Evolutionary conservation across 2,888 invertebrate species (phyloP).

Genomic region (Drosophila nr. medialis): DNA sequence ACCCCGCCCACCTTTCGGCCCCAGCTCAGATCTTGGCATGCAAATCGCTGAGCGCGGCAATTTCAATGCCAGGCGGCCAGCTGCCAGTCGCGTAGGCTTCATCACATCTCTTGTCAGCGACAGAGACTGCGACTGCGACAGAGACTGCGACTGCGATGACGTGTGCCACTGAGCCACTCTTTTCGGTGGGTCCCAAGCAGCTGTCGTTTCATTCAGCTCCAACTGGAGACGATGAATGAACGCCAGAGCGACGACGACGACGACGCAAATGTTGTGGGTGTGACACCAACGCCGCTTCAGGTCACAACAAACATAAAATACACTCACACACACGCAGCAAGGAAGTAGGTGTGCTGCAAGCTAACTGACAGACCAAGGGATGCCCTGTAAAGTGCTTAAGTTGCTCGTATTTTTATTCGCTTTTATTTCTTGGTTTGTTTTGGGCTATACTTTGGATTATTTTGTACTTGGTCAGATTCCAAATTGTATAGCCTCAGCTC

Average conservation of each 20-base stretch:
- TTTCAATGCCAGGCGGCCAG: slow-evolving; percentile 65
- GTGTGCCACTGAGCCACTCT: slow-evolving; percentile 64
- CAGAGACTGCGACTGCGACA: not conserved
- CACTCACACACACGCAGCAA: slow-evolving; percentile 3
- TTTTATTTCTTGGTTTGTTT: not conserved
- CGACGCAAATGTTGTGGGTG: slow-evolving; percentile 70
- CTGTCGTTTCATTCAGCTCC: slow-evolving; percentile 67
- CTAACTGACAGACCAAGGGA: slow-evolving; percentile 1
- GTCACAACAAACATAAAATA: slow-evolving; percentile 54
- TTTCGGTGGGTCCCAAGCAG: slow-evolving; percentile 34
- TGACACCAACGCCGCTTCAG: slow-evolving; percentile 75
- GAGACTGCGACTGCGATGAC: slow-evolving; percentile 23
- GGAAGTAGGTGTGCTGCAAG: slow-evolving; percentile 34
- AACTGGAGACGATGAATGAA: slow-evolving; percentile 68
- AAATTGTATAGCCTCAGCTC: not conserved
- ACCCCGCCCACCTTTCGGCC: not conserved
- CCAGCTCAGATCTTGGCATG: slow-evolving; percentile 59
- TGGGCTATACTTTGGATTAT: not conserved
- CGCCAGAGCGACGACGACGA: slow-evolving; percentile 16
- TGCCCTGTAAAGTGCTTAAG: slow-evolving; percentile 13
- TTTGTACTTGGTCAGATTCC: not conserved
- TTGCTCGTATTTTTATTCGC: not conserved
- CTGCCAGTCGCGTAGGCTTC: slow-evolving; percentile 56
- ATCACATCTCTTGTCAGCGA: slow-evolving; percentile 46
- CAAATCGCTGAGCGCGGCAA: slow-evolving; percentile 65